These are phyloP conservation scores for Meleagris gallopavo DNA, from an alignment of 2,113 vertebrate genomes.

Conservation along the genomic window DNA sequence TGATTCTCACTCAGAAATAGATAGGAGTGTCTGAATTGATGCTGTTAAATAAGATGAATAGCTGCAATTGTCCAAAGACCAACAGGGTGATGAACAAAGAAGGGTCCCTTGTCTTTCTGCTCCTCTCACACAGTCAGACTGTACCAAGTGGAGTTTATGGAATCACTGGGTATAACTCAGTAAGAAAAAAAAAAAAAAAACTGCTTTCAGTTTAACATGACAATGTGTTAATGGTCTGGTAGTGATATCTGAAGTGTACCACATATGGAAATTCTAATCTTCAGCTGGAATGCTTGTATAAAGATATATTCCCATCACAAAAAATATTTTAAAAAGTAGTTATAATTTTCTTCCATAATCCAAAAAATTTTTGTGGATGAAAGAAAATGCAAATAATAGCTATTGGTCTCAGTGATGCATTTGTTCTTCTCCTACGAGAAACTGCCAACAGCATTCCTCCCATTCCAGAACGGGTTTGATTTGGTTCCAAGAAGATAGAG, in stretches of 20 bases:
- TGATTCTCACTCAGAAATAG: background rate
- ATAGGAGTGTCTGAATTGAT: background rate
- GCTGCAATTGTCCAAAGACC: background rate
- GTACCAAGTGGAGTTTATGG: background rate
- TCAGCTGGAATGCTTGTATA: background rate
- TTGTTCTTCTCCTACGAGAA: background rate
- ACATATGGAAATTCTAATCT: background rate
- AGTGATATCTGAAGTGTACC: background rate
- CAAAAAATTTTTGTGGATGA: background rate
- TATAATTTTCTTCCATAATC: background rate
- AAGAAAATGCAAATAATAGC: background rate
- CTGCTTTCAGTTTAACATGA: background rate
- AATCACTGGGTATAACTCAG: background rate
- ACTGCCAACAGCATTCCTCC: background rate
- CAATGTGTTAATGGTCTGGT: background rate
- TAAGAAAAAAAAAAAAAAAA: background rate
- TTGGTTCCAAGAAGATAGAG: background rate
- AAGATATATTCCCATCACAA: background rate
- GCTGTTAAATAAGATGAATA: slow-evolving; percentile 23
- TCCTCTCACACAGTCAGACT: background rate
- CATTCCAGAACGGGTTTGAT: background rate
- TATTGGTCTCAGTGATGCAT: background rate
- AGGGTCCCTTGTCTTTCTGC: slow-evolving; percentile 7
- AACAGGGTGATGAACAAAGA: slow-evolving; percentile 26
- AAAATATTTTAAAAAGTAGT: background rate